phyloP scores from a whole-genome alignment of 2,888 invertebrate species.

The Onthophagus sagittarius region DNA sequence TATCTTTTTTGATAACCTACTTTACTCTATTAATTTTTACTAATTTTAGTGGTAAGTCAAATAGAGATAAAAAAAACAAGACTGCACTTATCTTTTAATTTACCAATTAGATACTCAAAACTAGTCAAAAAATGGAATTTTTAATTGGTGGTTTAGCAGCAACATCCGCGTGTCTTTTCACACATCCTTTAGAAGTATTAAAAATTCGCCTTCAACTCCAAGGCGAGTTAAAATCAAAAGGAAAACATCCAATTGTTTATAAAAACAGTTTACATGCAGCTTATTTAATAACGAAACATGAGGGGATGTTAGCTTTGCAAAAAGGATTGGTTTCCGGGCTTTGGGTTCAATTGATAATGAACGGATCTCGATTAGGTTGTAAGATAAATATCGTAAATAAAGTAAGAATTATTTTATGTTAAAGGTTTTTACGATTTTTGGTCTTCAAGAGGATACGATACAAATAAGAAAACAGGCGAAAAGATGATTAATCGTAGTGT shows the following conservation, averaged over 20 bases:
- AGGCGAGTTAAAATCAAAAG: slow-evolving; percentile 54
- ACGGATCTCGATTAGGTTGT: slow-evolving; percentile 55
- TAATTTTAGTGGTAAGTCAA: no score
- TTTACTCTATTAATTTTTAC: no score
- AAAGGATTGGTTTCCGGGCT: slow-evolving; percentile 79
- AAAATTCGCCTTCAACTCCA: slow-evolving; percentile 89
- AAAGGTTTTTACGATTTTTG: slow-evolving; percentile 40
- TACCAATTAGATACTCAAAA: no score
- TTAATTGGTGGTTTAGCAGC: slow-evolving; percentile 55
- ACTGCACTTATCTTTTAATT: no score
- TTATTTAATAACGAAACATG: slow-evolving; percentile 51
- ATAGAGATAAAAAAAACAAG: no score
- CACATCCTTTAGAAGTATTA: slow-evolving; percentile 85
- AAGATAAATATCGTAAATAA: not conserved
- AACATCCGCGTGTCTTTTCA: slow-evolving; percentile 68
- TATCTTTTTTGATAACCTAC: no score
- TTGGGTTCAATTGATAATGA: slow-evolving; percentile 71
- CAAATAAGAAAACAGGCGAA: slow-evolving; percentile 46
- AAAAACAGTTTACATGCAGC: slow-evolving; percentile 75
- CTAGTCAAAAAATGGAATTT: slow-evolving; percentile 40
- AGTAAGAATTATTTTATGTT: not conserved
- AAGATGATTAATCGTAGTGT: slow-evolving; percentile 51
- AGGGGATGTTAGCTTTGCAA: slow-evolving; percentile 71
- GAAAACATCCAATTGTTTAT: slow-evolving; percentile 60
- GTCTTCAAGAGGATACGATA: slow-evolving; percentile 42